These are phyloP conservation scores for Atrina japonica DNA, from an alignment of 2,888 invertebrate species.

Conservation along the genomic window DNA sequence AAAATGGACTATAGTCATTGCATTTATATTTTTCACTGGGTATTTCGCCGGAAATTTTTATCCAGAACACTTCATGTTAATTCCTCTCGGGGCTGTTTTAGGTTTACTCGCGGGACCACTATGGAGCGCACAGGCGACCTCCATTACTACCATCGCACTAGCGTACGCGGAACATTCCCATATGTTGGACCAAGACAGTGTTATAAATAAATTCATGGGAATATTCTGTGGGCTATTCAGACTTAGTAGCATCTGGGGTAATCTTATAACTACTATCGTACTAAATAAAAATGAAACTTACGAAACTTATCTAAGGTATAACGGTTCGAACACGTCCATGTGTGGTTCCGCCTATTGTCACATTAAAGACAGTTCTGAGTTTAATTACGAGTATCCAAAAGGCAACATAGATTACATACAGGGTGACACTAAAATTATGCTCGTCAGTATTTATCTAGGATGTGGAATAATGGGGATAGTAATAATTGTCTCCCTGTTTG, in stretches of 20 bases:
- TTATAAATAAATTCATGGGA: slow-evolving; percentile 76
- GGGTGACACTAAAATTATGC: slow-evolving; percentile 64
- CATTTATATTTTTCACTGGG: slow-evolving; percentile 70
- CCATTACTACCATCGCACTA: slow-evolving; percentile 75
- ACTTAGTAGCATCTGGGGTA: slow-evolving; percentile 78
- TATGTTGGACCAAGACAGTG: slow-evolving; percentile 65
- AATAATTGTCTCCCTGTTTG: slow-evolving; percentile 69
- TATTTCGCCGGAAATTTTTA: slow-evolving; percentile 77
- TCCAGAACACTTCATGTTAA: slow-evolving; percentile 70
- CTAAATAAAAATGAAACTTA: slow-evolving; percentile 49
- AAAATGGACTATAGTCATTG: slow-evolving; percentile 77
- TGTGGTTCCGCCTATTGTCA: slow-evolving; percentile 39
- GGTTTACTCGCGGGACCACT: slow-evolving; percentile 76
- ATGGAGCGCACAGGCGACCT: slow-evolving; percentile 78
- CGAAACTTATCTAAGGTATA: background rate
- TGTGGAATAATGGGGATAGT: slow-evolving; percentile 74
- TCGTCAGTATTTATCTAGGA: slow-evolving; percentile 73
- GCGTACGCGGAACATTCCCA: slow-evolving; percentile 73
- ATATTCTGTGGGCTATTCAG: slow-evolving; percentile 76
- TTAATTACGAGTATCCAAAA: background rate
- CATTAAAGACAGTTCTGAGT: slow-evolving; percentile 9
- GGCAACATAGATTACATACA: slow-evolving; percentile 54
- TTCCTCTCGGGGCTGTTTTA: slow-evolving; percentile 73
- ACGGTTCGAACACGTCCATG: slow-evolving; percentile 12
- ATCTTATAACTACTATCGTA: slow-evolving; percentile 74